Base-by-base conservation (phyloP, 2,888 invertebrate genomes). In the Mesochorus sp. region DNA sequence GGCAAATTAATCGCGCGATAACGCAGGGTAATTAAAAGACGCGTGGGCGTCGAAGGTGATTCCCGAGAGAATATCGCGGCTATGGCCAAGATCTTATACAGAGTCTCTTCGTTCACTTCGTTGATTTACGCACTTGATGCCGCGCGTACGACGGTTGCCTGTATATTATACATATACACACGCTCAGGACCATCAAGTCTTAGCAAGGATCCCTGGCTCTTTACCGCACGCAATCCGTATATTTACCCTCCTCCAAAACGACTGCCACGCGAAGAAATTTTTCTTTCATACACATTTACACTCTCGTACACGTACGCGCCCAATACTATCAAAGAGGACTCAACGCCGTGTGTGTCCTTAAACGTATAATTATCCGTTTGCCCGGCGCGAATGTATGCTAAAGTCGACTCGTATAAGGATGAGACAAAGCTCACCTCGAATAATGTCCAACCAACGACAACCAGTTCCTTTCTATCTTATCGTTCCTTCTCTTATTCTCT, bases 111-210 rank as follows among this genome's bases (percentile, higher is more conserved):
- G 59, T 53, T 34, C 62, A 70, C n/a, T n/a, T n/a, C 72, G 59
- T 76, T 81, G 82, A 82, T 83, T 83, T 81, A 82, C 80, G 76
- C 79, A 77, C 79, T 80, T 79, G 77, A 67, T 68, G 42, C 61
- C 53, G 19, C 21, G 62, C 57, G 66, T 59, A 71, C 67, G 61
- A 62, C 67, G 68, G 61, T 42, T 62, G 73, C 14, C 5, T 39
- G 10, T 53, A 14, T 53, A n/a, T n/a, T n/a, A n/a, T n/a, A n/a
- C n/a, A n/a, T n/a, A n/a, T n/a, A n/a, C n/a, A n/a, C n/a, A n/a
- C n/a, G n/a, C n/a, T n/a, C n/a, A n/a, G n/a, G n/a, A n/a, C n/a
- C n/a, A n/a, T n/a, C n/a, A n/a, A n/a, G n/a, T n/a, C n/a, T n/a
- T n/a, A 49, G 14, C 6, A 53, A 72, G 34, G 24, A 51, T 37